phyloP scores from a whole-genome alignment of 2,113 vertebrate genomes.

The Campylomormyrus tamandua region DNA sequence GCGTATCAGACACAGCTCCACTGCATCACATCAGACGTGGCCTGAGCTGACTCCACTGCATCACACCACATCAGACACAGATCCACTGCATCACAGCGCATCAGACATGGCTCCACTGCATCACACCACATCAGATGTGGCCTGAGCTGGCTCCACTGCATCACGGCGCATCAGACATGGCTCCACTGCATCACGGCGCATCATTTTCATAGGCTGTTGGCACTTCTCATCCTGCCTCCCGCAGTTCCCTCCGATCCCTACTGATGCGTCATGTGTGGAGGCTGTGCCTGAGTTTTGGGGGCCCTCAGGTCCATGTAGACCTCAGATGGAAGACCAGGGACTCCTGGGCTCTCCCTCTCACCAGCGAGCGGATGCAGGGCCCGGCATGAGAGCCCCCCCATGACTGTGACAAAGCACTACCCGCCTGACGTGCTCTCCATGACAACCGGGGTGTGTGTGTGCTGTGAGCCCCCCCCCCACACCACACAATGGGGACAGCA shows the following conservation, averaged over 20 bases:
- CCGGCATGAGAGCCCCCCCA: slow-evolving; percentile 31
- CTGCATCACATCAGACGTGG: background rate
- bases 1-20: background rate
- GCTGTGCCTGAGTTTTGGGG: background rate
- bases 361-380: background rate
- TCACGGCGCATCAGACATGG: too few species aligned
- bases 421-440: slow-evolving; percentile 56
- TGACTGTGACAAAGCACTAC: slow-evolving; percentile 55
- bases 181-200: background rate
- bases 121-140: too few species aligned
- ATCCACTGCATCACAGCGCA: too few species aligned
- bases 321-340: background rate
- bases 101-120: too few species aligned
- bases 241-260: background rate
- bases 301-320: background rate
- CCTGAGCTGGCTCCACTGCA: too few species aligned
- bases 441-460: slow-evolving; percentile 42
- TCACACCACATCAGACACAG: background rate
- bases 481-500: slow-evolving; percentile 44
- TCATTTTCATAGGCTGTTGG: background rate
- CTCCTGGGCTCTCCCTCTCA: background rate
- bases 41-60: background rate
- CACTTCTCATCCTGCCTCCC: background rate
- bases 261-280: background rate
- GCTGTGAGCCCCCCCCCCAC: slow-evolving; percentile 25